These are phyloP conservation scores for Tauraco erythrolophus DNA, from an alignment of 2,113 vertebrate species.

Conservation along the genomic window DNA sequence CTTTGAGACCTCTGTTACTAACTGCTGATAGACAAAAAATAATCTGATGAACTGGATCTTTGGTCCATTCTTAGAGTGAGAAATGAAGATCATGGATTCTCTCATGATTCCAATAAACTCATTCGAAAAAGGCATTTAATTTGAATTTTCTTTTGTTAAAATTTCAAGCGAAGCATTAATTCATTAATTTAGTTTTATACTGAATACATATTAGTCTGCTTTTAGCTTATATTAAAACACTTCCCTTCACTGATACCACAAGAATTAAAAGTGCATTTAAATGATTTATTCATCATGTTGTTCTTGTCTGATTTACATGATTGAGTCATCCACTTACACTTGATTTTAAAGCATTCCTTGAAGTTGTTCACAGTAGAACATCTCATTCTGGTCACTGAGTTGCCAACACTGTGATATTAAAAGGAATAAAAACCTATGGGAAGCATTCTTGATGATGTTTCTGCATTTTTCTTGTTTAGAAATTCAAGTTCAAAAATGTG, in stretches of 20 bases:
- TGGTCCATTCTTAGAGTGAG: not conserved
- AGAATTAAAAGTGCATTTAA: not conserved
- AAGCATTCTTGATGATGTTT: not conserved
- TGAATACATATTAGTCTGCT: not conserved
- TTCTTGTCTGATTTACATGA: not conserved
- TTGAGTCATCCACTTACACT: not conserved
- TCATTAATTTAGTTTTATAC: not conserved
- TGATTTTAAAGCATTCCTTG: not conserved
- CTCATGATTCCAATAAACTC: not conserved
- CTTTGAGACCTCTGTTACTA: not conserved
- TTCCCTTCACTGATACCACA: not conserved
- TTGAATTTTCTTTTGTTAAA: not conserved
- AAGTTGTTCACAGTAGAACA: not conserved
- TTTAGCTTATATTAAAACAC: not conserved
- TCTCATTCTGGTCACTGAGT: not conserved
- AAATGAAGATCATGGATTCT: not conserved
- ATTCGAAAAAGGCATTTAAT: not conserved
- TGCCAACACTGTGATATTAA: not conserved
- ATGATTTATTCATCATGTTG: not conserved
- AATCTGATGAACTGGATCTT: not conserved
- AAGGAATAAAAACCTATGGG: not conserved
- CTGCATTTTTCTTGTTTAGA: not conserved
- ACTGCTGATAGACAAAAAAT: not conserved
- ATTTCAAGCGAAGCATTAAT: not conserved
- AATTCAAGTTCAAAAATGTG: not conserved